A percentile compares a stretch with the other conserved stretches of the same genome.
phyloP scores from a whole-genome alignment of 2,797 vertebrate species.

The Pygocentrus nattereri region DNA sequence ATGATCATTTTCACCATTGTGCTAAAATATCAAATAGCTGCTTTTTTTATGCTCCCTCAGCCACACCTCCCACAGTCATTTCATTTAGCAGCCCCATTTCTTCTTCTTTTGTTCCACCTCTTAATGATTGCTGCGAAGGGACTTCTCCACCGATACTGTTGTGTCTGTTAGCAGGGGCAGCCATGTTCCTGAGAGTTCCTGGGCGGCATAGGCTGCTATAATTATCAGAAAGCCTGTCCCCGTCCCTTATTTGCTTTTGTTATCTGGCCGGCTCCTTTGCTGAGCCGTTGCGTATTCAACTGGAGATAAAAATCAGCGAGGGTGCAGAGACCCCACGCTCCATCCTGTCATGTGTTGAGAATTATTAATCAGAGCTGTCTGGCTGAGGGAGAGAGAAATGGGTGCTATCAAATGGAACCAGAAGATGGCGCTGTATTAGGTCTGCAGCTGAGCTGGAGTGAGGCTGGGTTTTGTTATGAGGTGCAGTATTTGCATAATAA shows the following conservation, averaged over 20 bases:
- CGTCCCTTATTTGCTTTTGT: constrained; percentile 49
- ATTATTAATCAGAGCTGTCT: constrained; percentile 52
- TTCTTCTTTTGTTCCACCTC: constrained; percentile 52
- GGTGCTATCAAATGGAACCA: neutral
- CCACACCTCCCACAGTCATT: constrained; percentile 49
- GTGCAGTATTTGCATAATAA: too few relatives aligned
- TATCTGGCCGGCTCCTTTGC: constrained; percentile 45
- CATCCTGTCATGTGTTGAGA: constrained; percentile 40
- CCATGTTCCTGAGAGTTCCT: constrained; percentile 27
- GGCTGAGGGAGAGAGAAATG: too few relatives aligned
- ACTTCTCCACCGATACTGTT: constrained; percentile 38
- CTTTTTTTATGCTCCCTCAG: constrained; percentile 43
- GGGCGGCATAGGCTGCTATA: constrained; percentile 30
- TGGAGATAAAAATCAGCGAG: constrained; percentile 55
- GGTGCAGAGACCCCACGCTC: constrained; percentile 42
- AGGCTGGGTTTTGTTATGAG: too few relatives aligned
- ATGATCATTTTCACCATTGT: neutral
- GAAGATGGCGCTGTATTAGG: neutral
- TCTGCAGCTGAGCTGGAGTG: too few relatives aligned
- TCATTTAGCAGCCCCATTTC: constrained; percentile 50
- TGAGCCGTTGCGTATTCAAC: constrained; percentile 47
- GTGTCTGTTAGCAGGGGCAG: constrained; percentile 46
- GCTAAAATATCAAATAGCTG: constrained; percentile 18
- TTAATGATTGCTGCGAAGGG: constrained; percentile 52
- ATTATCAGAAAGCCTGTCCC: constrained; percentile 49